Conservation (phyloP, 2,113 vertebrate species). For the Leptodactylus fuscus region DNA sequence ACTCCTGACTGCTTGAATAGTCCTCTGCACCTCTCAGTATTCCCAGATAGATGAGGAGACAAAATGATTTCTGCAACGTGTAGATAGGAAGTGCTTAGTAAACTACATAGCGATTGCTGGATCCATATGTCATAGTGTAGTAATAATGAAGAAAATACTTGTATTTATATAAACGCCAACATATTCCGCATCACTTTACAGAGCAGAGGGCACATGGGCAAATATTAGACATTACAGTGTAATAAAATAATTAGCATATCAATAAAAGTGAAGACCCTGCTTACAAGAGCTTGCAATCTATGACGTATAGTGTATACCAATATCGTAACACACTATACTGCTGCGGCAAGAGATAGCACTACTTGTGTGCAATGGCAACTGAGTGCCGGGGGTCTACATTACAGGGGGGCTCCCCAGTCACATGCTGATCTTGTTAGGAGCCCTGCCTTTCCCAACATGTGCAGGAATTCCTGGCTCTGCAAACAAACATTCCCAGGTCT, state of each 20-base stretch:
- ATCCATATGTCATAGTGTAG: too few species aligned
- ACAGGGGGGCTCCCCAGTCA: slow-evolving; percentile 41
- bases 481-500: slow-evolving; percentile 61
- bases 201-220: too few species aligned
- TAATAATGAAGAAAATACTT: too few species aligned
- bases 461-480: slow-evolving; percentile 59
- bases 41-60: neutral
- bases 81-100: neutral
- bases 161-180: too few species aligned
- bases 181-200: too few species aligned
- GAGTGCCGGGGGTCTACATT: slow-evolving; percentile 35
- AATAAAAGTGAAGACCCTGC: too few species aligned
- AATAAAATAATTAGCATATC: too few species aligned
- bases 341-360: neutral
- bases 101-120: too few species aligned
- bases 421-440: slow-evolving; percentile 59
- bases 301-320: too few species aligned
- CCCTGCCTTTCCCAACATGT: slow-evolving; percentile 53
- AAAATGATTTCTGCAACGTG: neutral
- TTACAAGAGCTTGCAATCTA: too few species aligned
- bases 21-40: neutral
- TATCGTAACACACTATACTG: too few species aligned
- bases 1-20: neutral
- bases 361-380: neutral
- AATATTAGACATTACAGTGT: too few species aligned